Evolutionary conservation across 2,113 vertebrate genomes (phyloP), one percentile per base, ranked within the genome.

Genomic region (Neodon shergylaensis): DNA sequence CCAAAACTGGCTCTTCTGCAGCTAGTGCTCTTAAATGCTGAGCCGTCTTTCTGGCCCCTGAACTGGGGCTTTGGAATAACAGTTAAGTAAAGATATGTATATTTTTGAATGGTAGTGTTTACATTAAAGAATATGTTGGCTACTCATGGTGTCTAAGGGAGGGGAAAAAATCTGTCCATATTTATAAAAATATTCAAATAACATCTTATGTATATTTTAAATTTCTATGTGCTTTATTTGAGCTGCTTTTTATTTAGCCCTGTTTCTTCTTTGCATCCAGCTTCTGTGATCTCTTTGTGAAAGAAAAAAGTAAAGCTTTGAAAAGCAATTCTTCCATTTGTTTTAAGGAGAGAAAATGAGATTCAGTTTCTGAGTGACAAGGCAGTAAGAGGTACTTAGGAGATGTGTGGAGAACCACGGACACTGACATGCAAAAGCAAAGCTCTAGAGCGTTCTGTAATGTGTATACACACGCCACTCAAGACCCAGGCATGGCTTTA

Each of bases 281-380:
- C 0, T 82, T 97, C 72, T 98, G 88, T 97, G 97, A 97, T 98
- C 95, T 84, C 76, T 96, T 97, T 97, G 74, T 98, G 93, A 97
- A 97, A 97, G 83, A 61, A 97, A 96, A 95, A 93, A 95, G 68
- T 97, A 90, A 68, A 79, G 66, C 97, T 95, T 97, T 96, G 89
- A 94, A 94, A 95, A 79, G 54, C 28, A 39, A n/a, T 89, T 96
- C 84, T 97, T 96, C 92, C 76, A 88, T 97, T 98, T 98, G 58
- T 96, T 96, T 97, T 97, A 95, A 54, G 83, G 94, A 95, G 90
- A 94, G 92, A 98, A 97, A 98, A 96, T 95, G n/a, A 97, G 95
- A 96, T 96, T 97, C 93, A 58, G 90, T 90, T 92, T 98, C 95
- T 98, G 97, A 98, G 97, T 97, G 98, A 98, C 97, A 95, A 95